Base-by-base conservation (phyloP, 2,113 vertebrate genomes). In the Epinephelus cyanopodus region DNA sequence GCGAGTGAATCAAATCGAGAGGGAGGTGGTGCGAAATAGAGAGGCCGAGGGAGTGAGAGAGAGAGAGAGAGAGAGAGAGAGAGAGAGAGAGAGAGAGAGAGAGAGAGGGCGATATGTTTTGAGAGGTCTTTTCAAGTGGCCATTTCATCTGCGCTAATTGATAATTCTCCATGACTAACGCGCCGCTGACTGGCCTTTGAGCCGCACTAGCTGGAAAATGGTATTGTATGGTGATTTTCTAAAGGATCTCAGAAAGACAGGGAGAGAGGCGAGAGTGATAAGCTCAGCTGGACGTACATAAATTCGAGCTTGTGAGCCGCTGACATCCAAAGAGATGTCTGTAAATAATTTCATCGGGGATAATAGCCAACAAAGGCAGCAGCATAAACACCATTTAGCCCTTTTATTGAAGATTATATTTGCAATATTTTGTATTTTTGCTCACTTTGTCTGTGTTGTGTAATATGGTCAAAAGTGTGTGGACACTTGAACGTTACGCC, bases 111-210 rank as follows among this genome's bases (percentile, higher is more conserved):
- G 81, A 90, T 87, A 77, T 89, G 54, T 89, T 93, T 90, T 78
- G 85, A 92, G 91, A 86, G 90, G 88, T 89, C 87, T 88, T 92
- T 93, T 95, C 85, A 95, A 93, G 88, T 91, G 88, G 89, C 88
- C 89, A 95, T 93, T 93, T 94, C 91, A 93, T 89, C 87, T 90
- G 85, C 85, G 86, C 90, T 94, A 95, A 94, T 94, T 94, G 92
- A 92, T 93, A 94, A 93, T 92, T 87, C 89, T 82, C 89, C 86
- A 65, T 90, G 89, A 92, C 91, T 94, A 90, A 94, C 85, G 56
- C 56, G 64, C 86, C 53, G 77, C 83, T 81, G 81, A 85, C 87
- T 87, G 85, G 92, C 92, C 91, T 93, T 91, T 90, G 90, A 93
- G 90, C 75, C 54, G 19, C 23, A 1, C 81, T 72, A 64, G 87